Percentiles rank a stretch among this genome's conserved stretches.
These are phyloP conservation scores for Drosophila limbata DNA, from an alignment of 2,888 invertebrate genomes.

Conservation along the genomic window DNA sequence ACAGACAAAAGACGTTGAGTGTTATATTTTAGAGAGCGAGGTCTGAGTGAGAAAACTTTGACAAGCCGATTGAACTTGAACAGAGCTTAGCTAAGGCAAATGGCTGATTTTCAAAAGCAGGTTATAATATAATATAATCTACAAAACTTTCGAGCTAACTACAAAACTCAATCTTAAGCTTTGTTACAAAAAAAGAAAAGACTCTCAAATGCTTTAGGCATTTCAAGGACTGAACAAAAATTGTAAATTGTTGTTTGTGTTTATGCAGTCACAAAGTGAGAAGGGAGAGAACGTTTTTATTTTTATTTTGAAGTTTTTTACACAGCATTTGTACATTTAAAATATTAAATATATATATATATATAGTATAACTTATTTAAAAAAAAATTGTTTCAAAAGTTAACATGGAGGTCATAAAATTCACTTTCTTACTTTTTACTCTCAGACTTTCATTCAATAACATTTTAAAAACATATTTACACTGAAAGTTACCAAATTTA, in stretches of 20 bases:
- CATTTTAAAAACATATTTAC: neutral
- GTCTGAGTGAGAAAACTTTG: constrained; percentile 41
- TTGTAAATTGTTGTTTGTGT: neutral
- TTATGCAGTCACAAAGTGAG: neutral
- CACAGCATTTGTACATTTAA: too few species aligned
- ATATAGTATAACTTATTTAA: too few species aligned
- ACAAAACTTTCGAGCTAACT: constrained; percentile 12
- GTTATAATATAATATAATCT: constrained; percentile 36
- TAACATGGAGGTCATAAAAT: too few species aligned
- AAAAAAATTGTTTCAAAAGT: too few species aligned
- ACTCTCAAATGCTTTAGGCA: neutral
- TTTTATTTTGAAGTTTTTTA: too few species aligned
- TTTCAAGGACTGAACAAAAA: neutral
- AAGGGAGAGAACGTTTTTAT: neutral
- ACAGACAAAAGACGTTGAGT: constrained; percentile 39
- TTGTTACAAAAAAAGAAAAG: constrained; percentile 4
- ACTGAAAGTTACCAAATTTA: neutral
- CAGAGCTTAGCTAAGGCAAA: constrained; percentile 22
- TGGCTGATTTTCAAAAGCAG: constrained; percentile 47
- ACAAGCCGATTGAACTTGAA: constrained; percentile 51
- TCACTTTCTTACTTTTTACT: too few species aligned
- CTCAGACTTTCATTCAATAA: too few species aligned
- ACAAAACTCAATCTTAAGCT: neutral
- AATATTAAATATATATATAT: too few species aligned
- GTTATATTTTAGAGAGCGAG: constrained; percentile 9